Base-by-base conservation (phyloP, 2,888 invertebrate genomes). In the Notodonta ziczac region DNA sequence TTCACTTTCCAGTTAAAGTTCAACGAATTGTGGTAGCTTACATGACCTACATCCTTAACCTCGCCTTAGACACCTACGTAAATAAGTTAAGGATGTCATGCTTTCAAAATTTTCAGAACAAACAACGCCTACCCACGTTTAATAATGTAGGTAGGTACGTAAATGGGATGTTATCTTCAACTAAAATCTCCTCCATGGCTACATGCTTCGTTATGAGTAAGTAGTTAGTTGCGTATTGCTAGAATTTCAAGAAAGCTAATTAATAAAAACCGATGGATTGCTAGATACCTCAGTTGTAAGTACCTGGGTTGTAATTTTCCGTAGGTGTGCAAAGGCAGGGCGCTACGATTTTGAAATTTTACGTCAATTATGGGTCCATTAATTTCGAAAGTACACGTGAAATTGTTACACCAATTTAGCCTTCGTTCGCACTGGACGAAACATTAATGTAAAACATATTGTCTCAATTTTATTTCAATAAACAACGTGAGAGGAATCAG, bases 1-100 rank as follows among this genome's bases (percentile, higher is more conserved):
- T 75, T 75, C 68, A 75, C 74, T 76, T 73, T 72, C 65, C 59
- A 71, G 63, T 58, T 65, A 60, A 66, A 67, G 66, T 67, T 72
- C 67, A 72, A 66, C 66, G 69, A 55, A 69, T 73, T 63, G 60
- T 65, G 46, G 60, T 65, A 58, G 60, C 62, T 63, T 66, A 71
- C 60, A 65, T 66, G 76, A 69, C 71, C 74, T 57, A 76, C 65
- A 71, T 71, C 67, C 65, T 65, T 63, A 62, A 66, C 61, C 57
- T 60, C 57, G 60, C 57, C 62, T 69, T 32, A 60, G 61, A 63
- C 50, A 61, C 58, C 57, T 68, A 59, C 53, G 60, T 69, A 70
- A 65, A 68, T 72, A 63, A 55, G 16, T 69, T 54, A 54, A 54
- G 9, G 54, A 35, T 39, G 54, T 54, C 39, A 54, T 39, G 35